These are phyloP conservation scores for Xenotilapia flavipinnis DNA, from an alignment of 2,113 vertebrate genomes.

Conservation along the genomic window DNA sequence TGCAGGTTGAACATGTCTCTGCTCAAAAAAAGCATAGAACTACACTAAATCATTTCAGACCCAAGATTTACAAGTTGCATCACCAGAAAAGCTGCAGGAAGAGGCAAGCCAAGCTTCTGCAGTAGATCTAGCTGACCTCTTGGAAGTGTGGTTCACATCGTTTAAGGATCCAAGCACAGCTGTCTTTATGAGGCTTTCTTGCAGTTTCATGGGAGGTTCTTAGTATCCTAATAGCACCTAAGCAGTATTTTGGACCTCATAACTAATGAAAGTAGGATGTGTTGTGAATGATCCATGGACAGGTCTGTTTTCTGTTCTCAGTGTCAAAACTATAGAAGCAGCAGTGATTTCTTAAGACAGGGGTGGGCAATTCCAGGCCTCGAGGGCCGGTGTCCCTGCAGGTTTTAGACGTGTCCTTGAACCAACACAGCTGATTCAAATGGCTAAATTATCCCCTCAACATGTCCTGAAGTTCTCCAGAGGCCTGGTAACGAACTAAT, in stretches of 20 bases:
- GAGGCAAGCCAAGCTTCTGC: background rate
- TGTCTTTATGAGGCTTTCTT: background rate
- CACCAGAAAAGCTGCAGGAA: background rate
- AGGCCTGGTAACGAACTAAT: too few relatives aligned
- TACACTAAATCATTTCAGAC: background rate
- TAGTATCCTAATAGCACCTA: background rate
- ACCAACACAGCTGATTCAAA: too few relatives aligned
- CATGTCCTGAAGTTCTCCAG: too few relatives aligned
- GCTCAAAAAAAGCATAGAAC: background rate
- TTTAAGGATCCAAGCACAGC: background rate
- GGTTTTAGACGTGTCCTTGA: too few relatives aligned
- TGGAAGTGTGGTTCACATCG: background rate
- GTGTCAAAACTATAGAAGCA: background rate
- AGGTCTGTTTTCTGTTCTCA: background rate
- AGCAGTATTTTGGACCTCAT: background rate
- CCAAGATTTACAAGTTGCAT: background rate
- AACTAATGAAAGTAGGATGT: background rate
- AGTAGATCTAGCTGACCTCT: background rate
- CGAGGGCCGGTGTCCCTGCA: too few relatives aligned
- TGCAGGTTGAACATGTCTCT: background rate
- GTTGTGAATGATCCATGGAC: background rate
- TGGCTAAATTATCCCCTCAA: too few relatives aligned
- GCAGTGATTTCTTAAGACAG: background rate
- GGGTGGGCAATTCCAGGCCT: too few relatives aligned
- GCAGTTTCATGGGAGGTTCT: background rate